Evolutionary conservation across 2,888 invertebrate species (phyloP), one percentile per base, ranked within the genome.

Genomic region (Clanis bilineata): DNA sequence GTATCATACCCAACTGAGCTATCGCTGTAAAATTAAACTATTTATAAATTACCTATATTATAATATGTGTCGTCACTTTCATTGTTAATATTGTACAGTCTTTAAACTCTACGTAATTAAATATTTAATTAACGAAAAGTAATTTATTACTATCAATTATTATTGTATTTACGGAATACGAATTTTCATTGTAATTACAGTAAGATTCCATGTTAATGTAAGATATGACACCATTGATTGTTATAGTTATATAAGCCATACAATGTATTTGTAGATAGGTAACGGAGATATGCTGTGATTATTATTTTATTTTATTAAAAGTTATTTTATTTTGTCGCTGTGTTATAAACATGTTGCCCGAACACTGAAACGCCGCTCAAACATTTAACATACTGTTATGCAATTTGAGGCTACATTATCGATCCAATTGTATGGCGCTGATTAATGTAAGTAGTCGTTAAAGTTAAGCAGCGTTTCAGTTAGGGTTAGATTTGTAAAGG

Each of bases 211-310:
- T 67, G 64, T 72, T 68, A 64, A 64, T 74, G 72, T 81, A 82
- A 82, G 76, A 73, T 65, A 78, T 69, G 70, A 84, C 78, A 83
- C 79, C 78, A 83, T 74, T 69, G 69, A 73, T 81, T 77, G 73
- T 81, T 79, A 74, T 67, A 64, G 61, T 57, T 61, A 61, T 51
- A 55, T 43, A 32, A 36, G 21, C 21, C 5, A 28, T 25, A 62
- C 58, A 68, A 67, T 67, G 57, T 69, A 70, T 71, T 65, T 44
- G 69, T 87, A 86, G 83, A 73, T 84, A 85, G 82, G 73, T 70
- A 76, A 83, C 78, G 73, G 70, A 81, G 64, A 86, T 83, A 83
- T 72, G 85, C 86, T 88, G 86, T 88, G 85, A 85, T 88, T 86
- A 77, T 80, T 79, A 76, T 69, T 82, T 83, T 79, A 64, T 68